Evolutionary conservation across 2,113 vertebrate species (phyloP), one percentile per base, ranked within the genome.

Genomic region (Mus spicilegus): DNA sequence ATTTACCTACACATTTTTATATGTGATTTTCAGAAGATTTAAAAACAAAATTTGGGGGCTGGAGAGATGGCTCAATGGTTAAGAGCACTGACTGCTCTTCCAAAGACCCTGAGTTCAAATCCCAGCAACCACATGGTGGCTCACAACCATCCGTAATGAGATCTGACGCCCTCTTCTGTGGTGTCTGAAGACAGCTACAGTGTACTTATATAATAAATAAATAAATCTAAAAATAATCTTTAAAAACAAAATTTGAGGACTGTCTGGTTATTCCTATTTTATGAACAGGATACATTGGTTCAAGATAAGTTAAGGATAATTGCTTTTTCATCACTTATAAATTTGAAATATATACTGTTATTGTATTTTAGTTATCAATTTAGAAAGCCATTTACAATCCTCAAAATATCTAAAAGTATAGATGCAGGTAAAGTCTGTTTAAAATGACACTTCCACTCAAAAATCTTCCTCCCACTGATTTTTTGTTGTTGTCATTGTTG

Each of bases 11-110:
- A 22, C 33, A 86, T 70, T 51, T 65, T 91, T 72, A 16, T 28
- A 24, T 87, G 20, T 72, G 65, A 46, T 33, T 93, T 91, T 90
- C 46, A 89, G 61, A 91, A 93, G 26, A 61, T 9, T n/a, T 92
- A 49, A 61, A 87, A 56, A 72, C n/a, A 78, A 89, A 81, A 84
- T 20, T 28, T 70, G n/a, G 72, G 33, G n/a, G 76, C 80, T 51
- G 42, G 42, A 42, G 42, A 42, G 42, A 42, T 42, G 42, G 42
- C 42, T 42, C 42, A 42, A 42, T 42, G 42, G 42, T 42, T 42
- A 42, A 42, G 42, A 42, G 3, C 42, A 42, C 42, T 42, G 42
- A 42, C 42, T 42, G 42, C 3, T 42, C 42, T 42, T 42, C 42
- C 42, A 42, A 42, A 42, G 42, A 42, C 42, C 42, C 42, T 42